These are phyloP conservation scores for Cyanoramphus novaezelandiae DNA, from an alignment of 2,113 vertebrate species.

Conservation along the genomic window DNA sequence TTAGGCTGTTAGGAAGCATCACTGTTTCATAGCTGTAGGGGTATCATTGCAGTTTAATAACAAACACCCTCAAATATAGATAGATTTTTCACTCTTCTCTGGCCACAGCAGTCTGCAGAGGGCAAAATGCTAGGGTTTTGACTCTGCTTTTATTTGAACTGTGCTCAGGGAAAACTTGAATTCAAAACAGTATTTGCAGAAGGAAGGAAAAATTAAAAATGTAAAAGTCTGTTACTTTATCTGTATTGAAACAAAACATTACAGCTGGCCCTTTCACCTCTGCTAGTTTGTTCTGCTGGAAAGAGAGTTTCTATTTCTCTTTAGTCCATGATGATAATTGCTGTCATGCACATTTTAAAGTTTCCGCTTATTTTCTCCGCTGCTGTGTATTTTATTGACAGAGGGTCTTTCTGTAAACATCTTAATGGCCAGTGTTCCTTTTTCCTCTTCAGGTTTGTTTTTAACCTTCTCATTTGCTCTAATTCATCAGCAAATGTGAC, in stretches of 20 bases:
- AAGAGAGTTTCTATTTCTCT: not conserved
- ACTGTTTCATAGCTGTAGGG: not conserved
- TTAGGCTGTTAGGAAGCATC: not conserved
- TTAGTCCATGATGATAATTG: not conserved
- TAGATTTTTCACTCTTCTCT: not conserved
- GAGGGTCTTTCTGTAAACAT: not conserved
- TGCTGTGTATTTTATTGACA: not conserved
- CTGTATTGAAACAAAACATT: not conserved
- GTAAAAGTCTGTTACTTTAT: not conserved
- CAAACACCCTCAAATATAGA: not conserved
- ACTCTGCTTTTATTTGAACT: not conserved
- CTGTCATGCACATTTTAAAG: not conserved
- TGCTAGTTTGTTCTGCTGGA: not conserved
- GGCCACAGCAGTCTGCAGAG: not conserved
- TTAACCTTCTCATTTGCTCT: not conserved
- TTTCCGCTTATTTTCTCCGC: not conserved
- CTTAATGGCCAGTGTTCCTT: not conserved
- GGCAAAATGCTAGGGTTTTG: not conserved
- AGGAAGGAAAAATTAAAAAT: not conserved
- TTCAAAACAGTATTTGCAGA: not conserved
- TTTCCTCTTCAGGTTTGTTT: not conserved
- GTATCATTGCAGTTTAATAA: not conserved
- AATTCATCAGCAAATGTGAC: not conserved
- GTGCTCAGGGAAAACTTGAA: not conserved
- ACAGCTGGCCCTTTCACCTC: not conserved